Evolutionary conservation across 1,140 invertebrate species (phyloP), one percentile per base, ranked within the genome.

Genomic region (Pseudomyrmex concolor): DNA sequence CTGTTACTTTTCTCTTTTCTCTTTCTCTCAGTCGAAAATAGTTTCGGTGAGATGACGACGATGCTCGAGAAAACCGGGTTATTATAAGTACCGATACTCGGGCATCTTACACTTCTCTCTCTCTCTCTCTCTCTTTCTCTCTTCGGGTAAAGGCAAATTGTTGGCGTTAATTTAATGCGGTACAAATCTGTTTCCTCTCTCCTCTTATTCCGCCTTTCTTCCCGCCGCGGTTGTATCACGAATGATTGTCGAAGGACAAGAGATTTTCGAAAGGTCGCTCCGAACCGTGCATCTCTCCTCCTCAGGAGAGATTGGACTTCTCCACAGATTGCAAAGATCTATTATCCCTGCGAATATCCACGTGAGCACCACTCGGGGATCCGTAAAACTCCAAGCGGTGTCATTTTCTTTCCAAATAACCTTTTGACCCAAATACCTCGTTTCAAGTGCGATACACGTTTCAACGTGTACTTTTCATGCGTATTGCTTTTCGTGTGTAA

Each of bases 161-260:
- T 93, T 92, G 86, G 87, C 89, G 90, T 91, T 93, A 92, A 93
- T 93, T 93, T 89, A 92, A 92, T 88, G 81, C 82, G 84, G 50
- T 50, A 73, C 59, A 55, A 77, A 84, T 74, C 82, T 78, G 70
- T 71, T 54, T 63, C 15, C 60, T 62, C 74, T 34, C 66, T 19
- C 19, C 70, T 10, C 3, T 17, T 15, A n/a, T 34, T 34, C 34
- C 34, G 34, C 5, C 34, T 22, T 25, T 51, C 34, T 67, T 54
- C 76, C 81, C 84, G 54, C 34, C 64, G 45, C 59, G 45, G 25
- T 80, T 80, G 48, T 70, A 80, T 80, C 54, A 59, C 17, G 15
- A 66, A 80, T 25, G 22, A 77, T 78, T 78, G 54, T 34, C 55
- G 77, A 82, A 22, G 48, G 57, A 8, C 57, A 63, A 74, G 72